These are phyloP conservation scores for Pampus argenteus DNA, from an alignment of 2,797 vertebrate species.

Conservation along the genomic window DNA sequence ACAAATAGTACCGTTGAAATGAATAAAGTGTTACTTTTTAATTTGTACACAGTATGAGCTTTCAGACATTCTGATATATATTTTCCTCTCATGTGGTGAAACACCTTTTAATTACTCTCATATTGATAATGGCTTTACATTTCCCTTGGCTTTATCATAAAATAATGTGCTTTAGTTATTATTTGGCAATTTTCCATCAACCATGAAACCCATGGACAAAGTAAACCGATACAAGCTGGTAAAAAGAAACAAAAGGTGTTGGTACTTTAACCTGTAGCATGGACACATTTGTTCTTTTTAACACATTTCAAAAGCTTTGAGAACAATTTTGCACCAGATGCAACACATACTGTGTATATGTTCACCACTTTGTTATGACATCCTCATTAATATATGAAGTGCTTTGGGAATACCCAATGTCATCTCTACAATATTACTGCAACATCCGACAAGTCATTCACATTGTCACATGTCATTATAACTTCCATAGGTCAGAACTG, in stretches of 20 bases:
- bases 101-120: neutral
- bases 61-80: conserved; percentile 12
- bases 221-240: conserved; percentile 26
- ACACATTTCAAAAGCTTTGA: neutral
- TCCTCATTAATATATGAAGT: neutral
- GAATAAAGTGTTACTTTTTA: neutral
- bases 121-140: conserved; percentile 77
- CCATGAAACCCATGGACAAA: conserved; percentile 20
- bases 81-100: neutral
- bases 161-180: conserved; percentile 75
- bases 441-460: neutral
- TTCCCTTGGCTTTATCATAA: conserved; percentile 78
- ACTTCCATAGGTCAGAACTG: neutral
- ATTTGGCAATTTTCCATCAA: conserved; percentile 63
- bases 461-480: neutral
- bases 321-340: neutral
- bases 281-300: neutral
- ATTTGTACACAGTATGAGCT: neutral
- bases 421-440: neutral
- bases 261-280: conserved; percentile 5
- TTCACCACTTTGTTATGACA: neutral
- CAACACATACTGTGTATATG: neutral
- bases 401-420: neutral
- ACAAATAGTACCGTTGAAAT: no score
- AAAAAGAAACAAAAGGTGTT: conserved; percentile 54